These are phyloP conservation scores for Diogma glabrata DNA, from an alignment of 2,888 invertebrate genomes.

Conservation along the genomic window DNA sequence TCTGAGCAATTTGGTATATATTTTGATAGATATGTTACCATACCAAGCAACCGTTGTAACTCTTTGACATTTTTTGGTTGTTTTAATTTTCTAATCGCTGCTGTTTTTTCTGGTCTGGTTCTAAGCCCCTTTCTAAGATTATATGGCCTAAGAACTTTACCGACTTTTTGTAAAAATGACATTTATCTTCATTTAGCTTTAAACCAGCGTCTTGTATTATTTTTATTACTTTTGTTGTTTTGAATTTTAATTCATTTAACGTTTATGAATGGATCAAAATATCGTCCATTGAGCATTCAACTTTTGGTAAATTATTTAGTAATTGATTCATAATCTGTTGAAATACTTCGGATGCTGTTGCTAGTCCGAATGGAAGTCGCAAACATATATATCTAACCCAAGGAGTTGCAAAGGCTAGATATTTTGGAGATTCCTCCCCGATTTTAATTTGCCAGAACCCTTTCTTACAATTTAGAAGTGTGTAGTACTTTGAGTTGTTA, in stretches of 20 bases:
- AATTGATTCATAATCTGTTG: not conserved
- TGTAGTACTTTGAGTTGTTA: conserved; percentile 15
- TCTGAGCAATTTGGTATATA: no score
- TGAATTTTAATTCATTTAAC: conserved; percentile 16
- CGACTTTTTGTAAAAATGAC: no score
- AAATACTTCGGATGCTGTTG: no score
- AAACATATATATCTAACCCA: not conserved
- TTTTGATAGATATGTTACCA: no score
- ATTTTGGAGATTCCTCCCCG: conserved; percentile 17
- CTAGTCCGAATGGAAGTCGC: not conserved
- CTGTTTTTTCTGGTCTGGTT: no score
- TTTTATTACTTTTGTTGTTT: conserved; percentile 17
- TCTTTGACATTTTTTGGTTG: no score
- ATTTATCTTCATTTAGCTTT: conserved; percentile 22
- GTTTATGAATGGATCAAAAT: conserved; percentile 18
- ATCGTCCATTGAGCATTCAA: conserved; percentile 19
- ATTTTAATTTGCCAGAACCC: conserved; percentile 21
- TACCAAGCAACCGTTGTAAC: no score
- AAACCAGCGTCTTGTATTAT: conserved; percentile 16
- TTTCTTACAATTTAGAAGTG: conserved; percentile 7
- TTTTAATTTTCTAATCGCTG: no score
- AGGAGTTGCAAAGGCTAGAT: conserved; percentile 15
- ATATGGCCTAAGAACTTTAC: no score
- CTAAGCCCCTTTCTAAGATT: no score
- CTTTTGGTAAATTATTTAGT: conserved; percentile 16